These are phyloP conservation scores for Pantherophis guttatus DNA, from an alignment of 2,113 vertebrate genomes.

Conservation along the genomic window DNA sequence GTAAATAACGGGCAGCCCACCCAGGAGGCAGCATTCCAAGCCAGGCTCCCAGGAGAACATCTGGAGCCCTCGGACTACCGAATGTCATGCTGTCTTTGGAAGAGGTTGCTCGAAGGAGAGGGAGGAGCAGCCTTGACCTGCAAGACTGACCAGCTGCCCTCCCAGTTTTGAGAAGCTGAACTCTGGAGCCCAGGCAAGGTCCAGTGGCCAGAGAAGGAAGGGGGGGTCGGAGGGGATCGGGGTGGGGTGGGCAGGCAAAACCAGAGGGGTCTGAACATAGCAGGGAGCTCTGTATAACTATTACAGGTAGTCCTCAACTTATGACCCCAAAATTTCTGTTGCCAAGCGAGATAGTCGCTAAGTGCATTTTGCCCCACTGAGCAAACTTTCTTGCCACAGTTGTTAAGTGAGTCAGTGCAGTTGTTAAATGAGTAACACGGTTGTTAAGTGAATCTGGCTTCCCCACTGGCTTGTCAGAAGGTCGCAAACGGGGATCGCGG, in stretches of 20 bases:
- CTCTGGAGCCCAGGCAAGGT: not conserved
- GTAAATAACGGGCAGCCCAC: not conserved
- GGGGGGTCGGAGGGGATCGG: no score
- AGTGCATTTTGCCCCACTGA: no score
- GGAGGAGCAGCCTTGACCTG: not conserved
- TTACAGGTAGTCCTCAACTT: no score
- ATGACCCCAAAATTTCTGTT: no score
- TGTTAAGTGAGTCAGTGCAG: no score
- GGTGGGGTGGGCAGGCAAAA: not conserved
- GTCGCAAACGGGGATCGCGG: no score
- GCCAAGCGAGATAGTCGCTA: no score
- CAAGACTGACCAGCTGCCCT: not conserved
- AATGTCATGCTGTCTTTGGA: not conserved
- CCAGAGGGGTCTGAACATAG: accelerated
- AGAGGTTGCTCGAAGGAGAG: not conserved
- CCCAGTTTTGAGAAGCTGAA: not conserved
- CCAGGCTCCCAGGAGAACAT: not conserved
- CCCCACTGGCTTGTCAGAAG: no score
- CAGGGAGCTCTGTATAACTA: not conserved
- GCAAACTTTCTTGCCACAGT: no score
- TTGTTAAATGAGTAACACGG: no score
- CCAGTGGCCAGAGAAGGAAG: not conserved
- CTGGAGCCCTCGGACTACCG: no score
- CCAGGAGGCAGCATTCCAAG: not conserved
- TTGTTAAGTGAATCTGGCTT: no score